Percentiles rank a stretch among this genome's conserved stretches.
Conservation (phyloP, 2,113 vertebrate species). For the Brienomyrus brachyistius region DNA sequence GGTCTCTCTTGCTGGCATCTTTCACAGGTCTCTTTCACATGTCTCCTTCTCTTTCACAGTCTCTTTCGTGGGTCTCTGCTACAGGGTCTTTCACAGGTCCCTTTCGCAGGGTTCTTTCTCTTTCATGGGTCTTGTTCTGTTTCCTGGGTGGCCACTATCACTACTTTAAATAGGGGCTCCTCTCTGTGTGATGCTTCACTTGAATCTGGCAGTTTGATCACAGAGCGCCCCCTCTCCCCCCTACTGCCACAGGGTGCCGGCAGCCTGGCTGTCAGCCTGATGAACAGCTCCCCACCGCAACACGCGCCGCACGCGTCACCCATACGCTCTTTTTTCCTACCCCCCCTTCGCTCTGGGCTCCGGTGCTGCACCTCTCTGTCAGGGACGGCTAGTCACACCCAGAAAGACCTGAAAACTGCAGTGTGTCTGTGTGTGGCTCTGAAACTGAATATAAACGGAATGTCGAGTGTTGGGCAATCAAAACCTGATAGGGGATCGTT, state of each 20-base stretch:
- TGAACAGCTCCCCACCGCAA: conserved; percentile 39
- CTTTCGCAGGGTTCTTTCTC: too few species aligned
- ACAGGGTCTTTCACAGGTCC: too few species aligned
- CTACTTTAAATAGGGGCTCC: neutral
- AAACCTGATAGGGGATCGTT: neutral
- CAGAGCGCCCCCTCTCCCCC: neutral
- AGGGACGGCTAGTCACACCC: neutral
- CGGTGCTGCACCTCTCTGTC: neutral
- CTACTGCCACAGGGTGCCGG: neutral
- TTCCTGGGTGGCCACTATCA: too few species aligned
- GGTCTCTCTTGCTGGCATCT: neutral
- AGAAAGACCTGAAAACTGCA: neutral
- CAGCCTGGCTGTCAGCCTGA: neutral
- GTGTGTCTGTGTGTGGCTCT: neutral
- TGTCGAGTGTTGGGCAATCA: neutral
- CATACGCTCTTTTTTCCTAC: neutral
- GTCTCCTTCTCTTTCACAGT: neutral
- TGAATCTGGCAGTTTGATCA: neutral
- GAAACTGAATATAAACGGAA: conserved; percentile 4
- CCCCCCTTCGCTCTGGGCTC: neutral
- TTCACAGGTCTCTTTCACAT: too few species aligned
- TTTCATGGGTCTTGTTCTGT: too few species aligned
- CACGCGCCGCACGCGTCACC: conserved; percentile 37
- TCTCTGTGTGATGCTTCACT: neutral
- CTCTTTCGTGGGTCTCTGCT: neutral